Conservation (phyloP, 2,797 vertebrate species). For the Balearica regulorum region DNA sequence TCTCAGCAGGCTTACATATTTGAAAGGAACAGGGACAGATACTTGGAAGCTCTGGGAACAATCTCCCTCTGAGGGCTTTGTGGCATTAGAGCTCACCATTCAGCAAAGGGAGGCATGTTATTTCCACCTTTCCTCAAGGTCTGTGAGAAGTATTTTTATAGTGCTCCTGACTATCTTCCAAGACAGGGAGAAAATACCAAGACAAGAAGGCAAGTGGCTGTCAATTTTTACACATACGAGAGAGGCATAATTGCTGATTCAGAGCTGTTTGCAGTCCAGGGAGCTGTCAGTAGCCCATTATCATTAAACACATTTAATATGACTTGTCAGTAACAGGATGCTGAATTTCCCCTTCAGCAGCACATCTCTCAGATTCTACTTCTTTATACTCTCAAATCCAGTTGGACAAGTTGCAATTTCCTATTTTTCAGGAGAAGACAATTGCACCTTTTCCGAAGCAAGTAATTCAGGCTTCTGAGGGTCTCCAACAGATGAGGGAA, state of each 20-base stretch:
- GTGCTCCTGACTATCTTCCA: not conserved
- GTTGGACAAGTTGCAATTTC: not conserved
- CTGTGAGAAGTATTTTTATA: not conserved
- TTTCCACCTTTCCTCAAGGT: not conserved
- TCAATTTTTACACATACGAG: not conserved
- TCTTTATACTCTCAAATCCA: not conserved
- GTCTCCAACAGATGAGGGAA: not conserved
- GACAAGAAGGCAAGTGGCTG: not conserved
- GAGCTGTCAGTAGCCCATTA: not conserved
- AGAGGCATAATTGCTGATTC: not conserved
- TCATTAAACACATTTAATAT: not conserved
- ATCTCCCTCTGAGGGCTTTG: not conserved
- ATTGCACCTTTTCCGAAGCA: not conserved
- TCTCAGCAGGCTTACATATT: not conserved
- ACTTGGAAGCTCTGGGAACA: not conserved
- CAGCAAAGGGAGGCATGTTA: not conserved
- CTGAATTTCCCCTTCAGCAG: slow-evolving; percentile 7
- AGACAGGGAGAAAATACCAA: not conserved
- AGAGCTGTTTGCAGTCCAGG: not conserved
- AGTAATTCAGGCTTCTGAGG: not conserved
- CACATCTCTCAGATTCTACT: not conserved
- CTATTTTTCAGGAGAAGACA: not conserved
- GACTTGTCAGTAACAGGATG: slow-evolving; percentile 17
- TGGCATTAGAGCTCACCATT: not conserved
- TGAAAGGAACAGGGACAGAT: not conserved